Percentiles rank a stretch among this genome's conserved stretches.
Conservation (phyloP, 2,797 vertebrate genomes). For the Aeoliscus strigatus region DNA sequence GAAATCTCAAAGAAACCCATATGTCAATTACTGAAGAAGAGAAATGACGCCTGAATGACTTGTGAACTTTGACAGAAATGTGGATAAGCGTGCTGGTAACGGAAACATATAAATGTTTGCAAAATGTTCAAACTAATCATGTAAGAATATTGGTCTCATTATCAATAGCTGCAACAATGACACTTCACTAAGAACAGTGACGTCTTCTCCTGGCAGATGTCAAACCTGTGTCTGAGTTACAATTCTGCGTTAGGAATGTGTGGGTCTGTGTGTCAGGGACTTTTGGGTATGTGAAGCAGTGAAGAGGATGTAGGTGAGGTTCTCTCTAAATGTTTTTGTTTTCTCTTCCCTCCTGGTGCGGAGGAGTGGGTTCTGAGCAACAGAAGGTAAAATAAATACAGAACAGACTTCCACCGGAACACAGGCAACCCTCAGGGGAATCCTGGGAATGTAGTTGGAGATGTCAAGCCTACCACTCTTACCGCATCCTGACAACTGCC, state of each 20-base stretch:
- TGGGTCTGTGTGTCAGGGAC: slow-evolving; percentile 14
- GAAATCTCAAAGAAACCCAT: no score
- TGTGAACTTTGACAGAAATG: no score
- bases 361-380: slow-evolving; percentile 64
- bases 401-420: slow-evolving; percentile 73
- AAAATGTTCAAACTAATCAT: no score
- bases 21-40: no score
- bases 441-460: slow-evolving; percentile 68
- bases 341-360: slow-evolving; percentile 66
- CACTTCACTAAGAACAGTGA: background rate
- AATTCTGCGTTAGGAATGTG: slow-evolving; percentile 17
- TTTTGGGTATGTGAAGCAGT: slow-evolving; percentile 28
- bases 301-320: slow-evolving; percentile 66
- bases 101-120: no score
- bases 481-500: slow-evolving; percentile 70
- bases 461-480: slow-evolving; percentile 56
- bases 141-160: no score
- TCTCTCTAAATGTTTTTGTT: slow-evolving; percentile 70
- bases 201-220: background rate
- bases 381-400: slow-evolving; percentile 77
- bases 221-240: slow-evolving; percentile 4
- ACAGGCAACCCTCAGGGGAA: slow-evolving; percentile 65
- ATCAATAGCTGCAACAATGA: no score
- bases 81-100: no score
- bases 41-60: no score